Evolutionary conservation across 2,113 vertebrate species (phyloP).

Genomic region (Terrapene triunguis): DNA sequence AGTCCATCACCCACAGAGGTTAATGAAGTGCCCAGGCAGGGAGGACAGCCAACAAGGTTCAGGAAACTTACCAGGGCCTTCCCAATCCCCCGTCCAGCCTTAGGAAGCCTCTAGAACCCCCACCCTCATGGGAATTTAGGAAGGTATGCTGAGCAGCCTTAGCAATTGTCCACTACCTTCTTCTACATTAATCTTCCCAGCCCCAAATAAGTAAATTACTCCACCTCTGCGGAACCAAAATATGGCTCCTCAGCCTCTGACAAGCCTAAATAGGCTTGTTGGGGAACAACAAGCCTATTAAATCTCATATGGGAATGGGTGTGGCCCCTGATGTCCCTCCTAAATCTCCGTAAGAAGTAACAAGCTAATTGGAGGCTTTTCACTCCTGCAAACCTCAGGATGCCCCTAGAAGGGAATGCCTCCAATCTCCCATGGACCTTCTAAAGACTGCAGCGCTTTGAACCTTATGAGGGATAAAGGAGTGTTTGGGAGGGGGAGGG

Average conservation of each 20-base stretch:
- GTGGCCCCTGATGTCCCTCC: background rate
- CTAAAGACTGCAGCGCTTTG: background rate
- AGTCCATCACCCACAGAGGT: background rate
- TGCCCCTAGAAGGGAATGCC: background rate
- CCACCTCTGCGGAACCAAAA: constrained; percentile 40
- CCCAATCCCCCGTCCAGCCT: background rate
- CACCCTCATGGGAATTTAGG: background rate
- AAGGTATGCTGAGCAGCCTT: background rate
- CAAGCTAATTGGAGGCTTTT: background rate
- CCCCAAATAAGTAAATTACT: background rate
- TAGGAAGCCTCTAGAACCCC: background rate
- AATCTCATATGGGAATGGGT: background rate
- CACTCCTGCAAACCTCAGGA: background rate
- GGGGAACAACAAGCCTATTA: constrained; percentile 33
- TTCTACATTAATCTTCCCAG: constrained; percentile 29
- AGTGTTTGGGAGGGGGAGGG: background rate
- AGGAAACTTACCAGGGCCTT: background rate
- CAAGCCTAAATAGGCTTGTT: constrained; percentile 46
- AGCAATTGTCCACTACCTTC: background rate
- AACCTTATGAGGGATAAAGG: background rate
- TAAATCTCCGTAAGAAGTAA: background rate
- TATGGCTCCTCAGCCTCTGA: constrained; percentile 48
- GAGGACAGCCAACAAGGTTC: background rate
- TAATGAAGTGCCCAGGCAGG: background rate
- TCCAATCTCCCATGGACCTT: background rate